phyloP scores from a whole-genome alignment of 2,888 invertebrate species.

The Geophilus truncorum region DNA sequence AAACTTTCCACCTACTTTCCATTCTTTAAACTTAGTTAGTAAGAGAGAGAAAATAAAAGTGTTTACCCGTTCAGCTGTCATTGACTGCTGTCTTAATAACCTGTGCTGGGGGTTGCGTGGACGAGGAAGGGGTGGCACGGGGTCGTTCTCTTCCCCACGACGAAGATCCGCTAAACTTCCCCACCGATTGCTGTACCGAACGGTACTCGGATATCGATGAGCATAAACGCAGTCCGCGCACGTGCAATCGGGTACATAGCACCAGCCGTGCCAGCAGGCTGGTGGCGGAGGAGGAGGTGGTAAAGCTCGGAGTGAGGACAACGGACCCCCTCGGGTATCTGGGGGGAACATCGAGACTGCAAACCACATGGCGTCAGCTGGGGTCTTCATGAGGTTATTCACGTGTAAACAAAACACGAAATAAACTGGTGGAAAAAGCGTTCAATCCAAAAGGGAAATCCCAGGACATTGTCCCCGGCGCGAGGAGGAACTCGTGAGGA shows the following conservation, averaged over 20 bases:
- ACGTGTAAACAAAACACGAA: not conserved
- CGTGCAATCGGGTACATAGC: not conserved
- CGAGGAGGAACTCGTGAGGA: not conserved
- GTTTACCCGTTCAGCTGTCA: slow-evolving; percentile 14
- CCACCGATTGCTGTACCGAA: slow-evolving; percentile 14
- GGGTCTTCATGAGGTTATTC: not conserved
- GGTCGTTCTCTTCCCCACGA: not conserved
- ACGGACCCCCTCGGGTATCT: not conserved
- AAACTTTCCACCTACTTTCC: not conserved
- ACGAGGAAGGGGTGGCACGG: not conserved
- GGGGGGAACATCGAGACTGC: slow-evolving; percentile 3
- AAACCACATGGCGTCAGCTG: slow-evolving; percentile 20
- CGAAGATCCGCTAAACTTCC: slow-evolving; percentile 8
- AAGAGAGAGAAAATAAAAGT: too few relatives aligned
- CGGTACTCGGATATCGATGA: slow-evolving; percentile 11
- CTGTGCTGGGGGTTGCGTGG: slow-evolving; percentile 19
- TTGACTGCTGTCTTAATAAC: slow-evolving; percentile 13
- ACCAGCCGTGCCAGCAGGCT: slow-evolving; percentile 12
- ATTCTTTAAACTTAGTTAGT: too few relatives aligned
- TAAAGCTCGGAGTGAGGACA: not conserved
- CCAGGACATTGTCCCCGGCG: slow-evolving; percentile 12
- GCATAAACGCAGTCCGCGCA: not conserved
- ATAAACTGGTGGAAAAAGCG: not conserved
- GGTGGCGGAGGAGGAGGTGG: slow-evolving; percentile 3
- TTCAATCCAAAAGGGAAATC: not conserved